Percentiles rank a stretch among this genome's conserved stretches.
Conservation (phyloP, 2,113 vertebrate species). For the Athene cunicularia region DNA sequence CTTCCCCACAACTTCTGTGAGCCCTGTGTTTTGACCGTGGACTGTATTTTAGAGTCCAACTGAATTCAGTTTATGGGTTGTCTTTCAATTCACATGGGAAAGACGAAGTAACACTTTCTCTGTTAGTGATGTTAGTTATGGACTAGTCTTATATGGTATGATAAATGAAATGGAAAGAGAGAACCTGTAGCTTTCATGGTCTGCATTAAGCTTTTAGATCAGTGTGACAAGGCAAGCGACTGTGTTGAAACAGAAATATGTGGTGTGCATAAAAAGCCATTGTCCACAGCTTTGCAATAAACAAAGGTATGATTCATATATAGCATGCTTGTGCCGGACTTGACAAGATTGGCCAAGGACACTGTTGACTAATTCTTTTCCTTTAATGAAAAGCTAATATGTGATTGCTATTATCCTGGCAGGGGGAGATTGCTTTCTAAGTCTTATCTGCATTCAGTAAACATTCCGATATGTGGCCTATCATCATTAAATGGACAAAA, state of each 20-base stretch:
- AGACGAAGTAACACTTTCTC: neutral
- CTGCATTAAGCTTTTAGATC: neutral
- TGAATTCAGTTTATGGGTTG: neutral
- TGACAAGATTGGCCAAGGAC: neutral
- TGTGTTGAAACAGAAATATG: neutral
- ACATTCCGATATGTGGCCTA: neutral
- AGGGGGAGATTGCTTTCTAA: neutral
- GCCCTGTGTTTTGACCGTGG: neutral
- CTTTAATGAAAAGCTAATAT: neutral
- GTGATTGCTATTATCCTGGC: neutral
- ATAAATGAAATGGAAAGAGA: neutral
- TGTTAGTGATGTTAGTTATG: neutral
- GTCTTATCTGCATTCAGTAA: neutral
- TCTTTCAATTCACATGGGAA: neutral
- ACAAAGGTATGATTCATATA: neutral
- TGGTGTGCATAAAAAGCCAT: neutral
- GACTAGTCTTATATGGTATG: neutral
- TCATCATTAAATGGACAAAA: neutral
- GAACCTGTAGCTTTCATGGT: neutral
- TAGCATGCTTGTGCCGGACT: rapidly evolving
- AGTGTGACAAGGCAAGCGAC: neutral
- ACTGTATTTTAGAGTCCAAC: neutral
- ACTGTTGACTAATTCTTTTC: neutral
- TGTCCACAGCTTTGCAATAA: neutral
- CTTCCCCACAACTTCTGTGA: neutral